Evolutionary conservation across 2,888 invertebrate species (phyloP).

Genomic region (Elmis aenea): DNA sequence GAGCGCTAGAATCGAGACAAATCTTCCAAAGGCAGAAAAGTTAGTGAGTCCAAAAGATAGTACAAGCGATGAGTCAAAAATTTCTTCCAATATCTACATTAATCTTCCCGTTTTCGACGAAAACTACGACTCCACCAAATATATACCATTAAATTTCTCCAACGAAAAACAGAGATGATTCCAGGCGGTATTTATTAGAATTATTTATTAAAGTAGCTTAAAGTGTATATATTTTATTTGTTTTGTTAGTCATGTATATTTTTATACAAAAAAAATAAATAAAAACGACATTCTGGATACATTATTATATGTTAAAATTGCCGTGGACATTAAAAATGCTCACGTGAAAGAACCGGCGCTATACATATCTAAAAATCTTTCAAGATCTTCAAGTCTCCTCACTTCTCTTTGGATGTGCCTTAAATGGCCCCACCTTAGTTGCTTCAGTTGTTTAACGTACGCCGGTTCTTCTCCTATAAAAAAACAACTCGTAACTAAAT

Average conservation of each 20-base stretch:
- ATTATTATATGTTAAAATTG: too few relatives aligned
- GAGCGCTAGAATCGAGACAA: background rate
- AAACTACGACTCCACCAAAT: slow-evolving; percentile 35
- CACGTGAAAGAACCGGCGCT: slow-evolving; percentile 4
- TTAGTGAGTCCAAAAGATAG: background rate
- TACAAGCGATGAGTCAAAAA: slow-evolving; percentile 3
- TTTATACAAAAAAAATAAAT: slow-evolving; percentile 11
- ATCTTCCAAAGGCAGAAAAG: background rate
- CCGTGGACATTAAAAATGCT: slow-evolving; percentile 1
- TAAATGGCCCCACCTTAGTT: slow-evolving; percentile 47
- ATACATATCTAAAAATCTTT: slow-evolving; percentile 44
- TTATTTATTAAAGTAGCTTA: slow-evolving; percentile 11
- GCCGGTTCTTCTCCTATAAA: slow-evolving; percentile 31
- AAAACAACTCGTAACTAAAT: background rate
- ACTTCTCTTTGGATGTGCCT: slow-evolving; percentile 47
- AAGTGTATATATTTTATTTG: slow-evolving; percentile 13
- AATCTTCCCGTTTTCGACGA: slow-evolving; percentile 43
- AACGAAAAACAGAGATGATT: slow-evolving; percentile 3
- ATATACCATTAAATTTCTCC: slow-evolving; percentile 37
- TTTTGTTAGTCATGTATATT: slow-evolving; percentile 11
- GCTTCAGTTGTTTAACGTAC: slow-evolving; percentile 45
- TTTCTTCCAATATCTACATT: slow-evolving; percentile 24
- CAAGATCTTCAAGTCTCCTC: slow-evolving; percentile 44
- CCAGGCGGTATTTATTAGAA: too few relatives aligned
- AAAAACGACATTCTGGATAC: too few relatives aligned